These are phyloP conservation scores for Mamestra brassicae DNA, from an alignment of 2,888 invertebrate species.

Conservation along the genomic window DNA sequence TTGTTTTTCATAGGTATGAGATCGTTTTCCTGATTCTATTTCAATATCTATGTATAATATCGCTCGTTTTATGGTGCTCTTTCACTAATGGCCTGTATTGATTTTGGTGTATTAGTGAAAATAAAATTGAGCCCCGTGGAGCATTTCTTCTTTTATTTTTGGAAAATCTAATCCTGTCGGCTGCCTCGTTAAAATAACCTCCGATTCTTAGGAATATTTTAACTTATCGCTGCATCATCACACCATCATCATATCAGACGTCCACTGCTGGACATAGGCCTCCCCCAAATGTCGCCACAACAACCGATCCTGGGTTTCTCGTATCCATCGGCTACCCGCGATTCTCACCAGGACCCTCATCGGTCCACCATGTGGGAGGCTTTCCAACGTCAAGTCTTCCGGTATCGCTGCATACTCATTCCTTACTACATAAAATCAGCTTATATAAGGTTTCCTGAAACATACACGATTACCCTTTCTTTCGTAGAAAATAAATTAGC, in stretches of 20 bases:
- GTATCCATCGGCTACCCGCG: no score
- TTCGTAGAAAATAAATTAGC: conserved; percentile 28
- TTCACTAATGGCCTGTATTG: conserved; percentile 39
- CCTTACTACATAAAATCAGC: conserved; percentile 17
- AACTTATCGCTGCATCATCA: not conserved
- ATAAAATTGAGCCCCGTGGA: not conserved
- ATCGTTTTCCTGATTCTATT: conserved; percentile 19
- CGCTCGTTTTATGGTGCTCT: conserved; percentile 22
- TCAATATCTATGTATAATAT: no score
- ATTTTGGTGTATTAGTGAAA: conserved; percentile 3
- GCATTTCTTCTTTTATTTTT: not conserved
- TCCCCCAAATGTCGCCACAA: no score
- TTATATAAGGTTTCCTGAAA: conserved; percentile 3
- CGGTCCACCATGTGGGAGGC: no score
- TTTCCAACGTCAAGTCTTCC: no score
- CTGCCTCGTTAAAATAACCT: no score
- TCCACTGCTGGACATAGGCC: no score
- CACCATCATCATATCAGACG: no score
- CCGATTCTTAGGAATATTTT: no score
- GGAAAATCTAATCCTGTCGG: not conserved
- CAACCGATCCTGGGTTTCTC: no score
- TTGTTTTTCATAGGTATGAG: conserved; percentile 29
- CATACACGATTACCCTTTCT: not conserved
- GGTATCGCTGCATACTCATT: not conserved
- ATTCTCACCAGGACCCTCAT: no score